These are phyloP conservation scores for Schizotus pectinicornis DNA, from an alignment of 2,888 invertebrate genomes.

Conservation along the genomic window DNA sequence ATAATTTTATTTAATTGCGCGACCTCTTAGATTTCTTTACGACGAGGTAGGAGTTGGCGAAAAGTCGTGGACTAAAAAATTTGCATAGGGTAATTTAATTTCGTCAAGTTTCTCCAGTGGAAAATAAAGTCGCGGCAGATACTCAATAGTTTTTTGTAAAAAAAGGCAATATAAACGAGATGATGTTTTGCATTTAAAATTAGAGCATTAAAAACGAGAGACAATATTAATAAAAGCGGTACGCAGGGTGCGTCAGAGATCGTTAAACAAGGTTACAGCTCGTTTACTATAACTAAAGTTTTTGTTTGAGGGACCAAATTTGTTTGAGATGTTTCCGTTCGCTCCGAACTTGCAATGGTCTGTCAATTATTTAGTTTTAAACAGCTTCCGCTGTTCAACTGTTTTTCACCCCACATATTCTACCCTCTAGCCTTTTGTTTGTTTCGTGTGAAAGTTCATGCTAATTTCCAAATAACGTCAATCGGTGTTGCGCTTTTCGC, in stretches of 20 bases:
- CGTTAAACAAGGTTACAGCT: slow-evolving; percentile 34
- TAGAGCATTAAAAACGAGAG: slow-evolving; percentile 29
- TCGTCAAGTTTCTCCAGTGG: neutral
- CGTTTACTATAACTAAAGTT: slow-evolving; percentile 35
- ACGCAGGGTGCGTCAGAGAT: slow-evolving; percentile 33
- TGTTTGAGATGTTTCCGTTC: slow-evolving; percentile 29
- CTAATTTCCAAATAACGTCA: neutral
- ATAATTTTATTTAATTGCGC: too few relatives aligned
- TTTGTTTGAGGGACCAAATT: slow-evolving; percentile 26
- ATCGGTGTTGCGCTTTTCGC: too few relatives aligned
- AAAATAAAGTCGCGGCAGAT: neutral
- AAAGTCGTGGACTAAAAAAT: neutral
- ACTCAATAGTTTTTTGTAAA: slow-evolving; percentile 3
- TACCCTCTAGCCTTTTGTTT: slow-evolving; percentile 11
- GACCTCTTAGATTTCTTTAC: too few relatives aligned
- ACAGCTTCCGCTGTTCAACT: slow-evolving; percentile 17
- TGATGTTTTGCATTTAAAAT: slow-evolving; percentile 30
- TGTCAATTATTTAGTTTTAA: slow-evolving; percentile 34
- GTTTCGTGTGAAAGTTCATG: slow-evolving; percentile 5
- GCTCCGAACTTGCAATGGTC: slow-evolving; percentile 22
- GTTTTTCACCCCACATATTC: slow-evolving; percentile 1
- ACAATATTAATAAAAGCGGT: slow-evolving; percentile 33
- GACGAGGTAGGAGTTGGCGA: too few relatives aligned
- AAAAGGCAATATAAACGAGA: slow-evolving; percentile 3
- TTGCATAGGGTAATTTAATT: neutral